Evolutionary conservation across 2,888 invertebrate species (phyloP).

Genomic region (Pheosia tremula): DNA sequence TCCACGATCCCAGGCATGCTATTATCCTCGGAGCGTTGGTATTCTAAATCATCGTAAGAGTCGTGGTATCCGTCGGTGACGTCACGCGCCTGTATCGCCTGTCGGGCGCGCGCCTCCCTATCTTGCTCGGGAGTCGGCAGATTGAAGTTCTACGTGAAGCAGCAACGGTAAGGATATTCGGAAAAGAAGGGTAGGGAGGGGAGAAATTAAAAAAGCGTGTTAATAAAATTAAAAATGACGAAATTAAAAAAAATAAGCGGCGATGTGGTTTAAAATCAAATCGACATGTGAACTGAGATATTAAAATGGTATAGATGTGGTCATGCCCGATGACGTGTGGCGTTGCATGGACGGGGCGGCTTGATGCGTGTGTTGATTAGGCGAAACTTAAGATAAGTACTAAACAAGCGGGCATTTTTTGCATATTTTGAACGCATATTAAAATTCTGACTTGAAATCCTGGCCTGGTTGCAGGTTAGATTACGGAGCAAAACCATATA

Average conservation of each 20-base stretch:
- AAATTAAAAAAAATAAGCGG: slow-evolving; percentile 64
- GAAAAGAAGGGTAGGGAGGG: slow-evolving; percentile 70
- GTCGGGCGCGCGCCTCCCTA: slow-evolving; percentile 44
- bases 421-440: background rate
- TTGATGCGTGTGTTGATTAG: slow-evolving; percentile 31
- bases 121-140: slow-evolving; percentile 71
- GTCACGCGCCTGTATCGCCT: slow-evolving; percentile 60
- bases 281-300: slow-evolving; percentile 40
- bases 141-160: slow-evolving; percentile 80
- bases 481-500: too few species aligned
- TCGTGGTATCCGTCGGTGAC: slow-evolving; percentile 65
- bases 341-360: slow-evolving; percentile 18
- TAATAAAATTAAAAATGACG: slow-evolving; percentile 78
- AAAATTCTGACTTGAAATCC: too few species aligned
- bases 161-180: slow-evolving; percentile 66
- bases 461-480: too few species aligned
- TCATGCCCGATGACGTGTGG: slow-evolving; percentile 65
- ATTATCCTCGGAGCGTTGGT: slow-evolving; percentile 52
- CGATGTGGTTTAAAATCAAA: slow-evolving; percentile 52
- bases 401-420: background rate
- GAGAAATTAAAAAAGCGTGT: slow-evolving; percentile 84
- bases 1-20: slow-evolving; percentile 66
- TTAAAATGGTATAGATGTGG: slow-evolving; percentile 46
- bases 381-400: slow-evolving; percentile 16
- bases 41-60: slow-evolving; percentile 65